Conservation (phyloP, 2,797 vertebrate genomes). For the Gymnodraco acuticeps region DNA sequence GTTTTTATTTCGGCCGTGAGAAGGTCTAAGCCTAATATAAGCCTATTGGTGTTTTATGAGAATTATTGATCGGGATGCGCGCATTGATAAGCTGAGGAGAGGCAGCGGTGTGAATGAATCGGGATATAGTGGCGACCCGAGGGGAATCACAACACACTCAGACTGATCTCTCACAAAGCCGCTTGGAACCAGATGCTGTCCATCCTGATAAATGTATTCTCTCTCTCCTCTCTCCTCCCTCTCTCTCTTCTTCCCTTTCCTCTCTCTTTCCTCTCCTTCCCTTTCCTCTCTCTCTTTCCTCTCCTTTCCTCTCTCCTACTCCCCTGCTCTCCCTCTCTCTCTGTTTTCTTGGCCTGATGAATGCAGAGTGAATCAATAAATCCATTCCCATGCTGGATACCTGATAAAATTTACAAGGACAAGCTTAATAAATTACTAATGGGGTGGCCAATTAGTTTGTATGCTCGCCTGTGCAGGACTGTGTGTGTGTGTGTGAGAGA, state of each 20-base stretch:
- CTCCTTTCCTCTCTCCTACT: conserved; percentile 35
- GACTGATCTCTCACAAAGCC: conserved; percentile 78
- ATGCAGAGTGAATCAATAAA: conserved; percentile 83
- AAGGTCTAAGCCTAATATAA: conserved; percentile 49
- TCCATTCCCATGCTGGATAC: conserved; percentile 78
- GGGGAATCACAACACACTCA: conserved; percentile 82
- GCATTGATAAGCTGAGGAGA: conserved; percentile 74
- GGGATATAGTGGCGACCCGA: conserved; percentile 78
- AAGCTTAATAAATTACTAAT: conserved; percentile 87
- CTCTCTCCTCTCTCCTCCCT: not conserved
- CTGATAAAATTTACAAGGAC: conserved; percentile 84
- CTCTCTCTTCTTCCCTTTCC: no score
- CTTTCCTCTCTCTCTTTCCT: conserved; percentile 26
- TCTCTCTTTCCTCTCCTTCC: conserved; percentile 1
- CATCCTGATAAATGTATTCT: conserved; percentile 75
- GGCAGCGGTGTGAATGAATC: conserved; percentile 75
- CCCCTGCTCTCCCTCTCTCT: conserved; percentile 54
- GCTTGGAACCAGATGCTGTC: conserved; percentile 72
- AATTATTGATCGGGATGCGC: conserved; percentile 73
- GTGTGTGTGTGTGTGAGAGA: conserved; percentile 60
- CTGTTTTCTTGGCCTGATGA: conserved; percentile 75
- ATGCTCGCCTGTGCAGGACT: no score
- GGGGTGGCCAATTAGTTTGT: conserved; percentile 83
- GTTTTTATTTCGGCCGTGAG: conserved; percentile 40
- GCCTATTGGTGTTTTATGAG: conserved; percentile 76